Evolutionary conservation across 2,888 invertebrate genomes (phyloP).

Genomic region (Rotaria macrura): DNA sequence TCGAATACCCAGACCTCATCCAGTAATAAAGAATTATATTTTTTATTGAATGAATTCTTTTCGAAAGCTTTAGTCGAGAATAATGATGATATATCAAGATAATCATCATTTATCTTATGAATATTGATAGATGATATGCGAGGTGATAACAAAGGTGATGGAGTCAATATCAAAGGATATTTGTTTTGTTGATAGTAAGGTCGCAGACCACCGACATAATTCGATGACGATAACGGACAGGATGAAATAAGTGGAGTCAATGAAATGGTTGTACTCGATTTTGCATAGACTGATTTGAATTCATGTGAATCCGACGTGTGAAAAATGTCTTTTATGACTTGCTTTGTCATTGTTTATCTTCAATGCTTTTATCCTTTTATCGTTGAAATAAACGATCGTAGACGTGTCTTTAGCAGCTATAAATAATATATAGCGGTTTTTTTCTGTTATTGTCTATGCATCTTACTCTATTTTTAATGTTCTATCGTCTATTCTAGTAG

Average conservation of each 20-base stretch:
- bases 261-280: not conserved
- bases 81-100: not conserved
- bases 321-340: not conserved
- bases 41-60: too few relatives aligned
- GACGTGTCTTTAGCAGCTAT: not conserved
- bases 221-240: not conserved
- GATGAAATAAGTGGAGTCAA: not conserved
- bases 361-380: not conserved
- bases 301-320: not conserved
- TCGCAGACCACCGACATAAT: not conserved
- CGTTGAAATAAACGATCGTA: not conserved
- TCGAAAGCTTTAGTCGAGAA: too few relatives aligned
- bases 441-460: not conserved
- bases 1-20: too few relatives aligned
- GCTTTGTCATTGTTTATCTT: not conserved
- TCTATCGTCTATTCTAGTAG: not conserved
- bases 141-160: not conserved
- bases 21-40: too few relatives aligned
- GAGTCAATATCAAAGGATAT: not conserved
- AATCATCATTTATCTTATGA: not conserved
- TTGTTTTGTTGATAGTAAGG: not conserved
- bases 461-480: not conserved
- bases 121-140: not conserved
- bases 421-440: not conserved
- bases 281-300: not conserved